Percentiles rank a stretch among this genome's conserved stretches.
phyloP scores from a whole-genome alignment of 2,888 invertebrate species.

The Acronicta aceris region DNA sequence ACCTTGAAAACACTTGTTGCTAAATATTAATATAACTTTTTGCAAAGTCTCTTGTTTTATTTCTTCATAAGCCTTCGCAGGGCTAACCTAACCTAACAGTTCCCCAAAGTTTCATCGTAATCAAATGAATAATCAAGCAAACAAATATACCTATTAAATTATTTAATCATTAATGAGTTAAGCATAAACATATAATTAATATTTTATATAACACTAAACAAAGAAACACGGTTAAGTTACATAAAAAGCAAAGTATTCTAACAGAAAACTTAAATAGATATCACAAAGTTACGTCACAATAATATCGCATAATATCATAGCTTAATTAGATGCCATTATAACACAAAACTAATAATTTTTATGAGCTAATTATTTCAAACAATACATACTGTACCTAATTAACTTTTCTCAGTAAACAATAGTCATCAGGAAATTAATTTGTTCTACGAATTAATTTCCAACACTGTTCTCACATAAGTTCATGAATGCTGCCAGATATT shows the following conservation, averaged over 20 bases:
- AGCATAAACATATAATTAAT: no score
- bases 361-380: conserved; percentile 50
- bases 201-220: no score
- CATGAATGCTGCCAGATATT: conserved; percentile 16
- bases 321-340: conserved; percentile 50
- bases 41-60: no score
- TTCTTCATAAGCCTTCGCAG: no score
- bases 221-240: background rate
- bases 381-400: conserved; percentile 53
- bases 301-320: conserved; percentile 34
- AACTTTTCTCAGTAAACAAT: conserved; percentile 56
- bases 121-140: no score
- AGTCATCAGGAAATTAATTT: conserved; percentile 45
- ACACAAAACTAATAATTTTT: conserved; percentile 53
- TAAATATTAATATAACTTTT: background rate
- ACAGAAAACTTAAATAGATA: conserved; percentile 30
- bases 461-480: conserved; percentile 45
- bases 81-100: no score
- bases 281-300: conserved; percentile 47
- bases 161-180: no score
- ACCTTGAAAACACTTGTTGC: background rate
- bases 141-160: no score
- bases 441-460: conserved; percentile 40
- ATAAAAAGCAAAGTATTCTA: background rate
- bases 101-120: no score